Evolutionary conservation across 2,888 invertebrate genomes (phyloP).

Genomic region (Scotopteryx bipunctaria): DNA sequence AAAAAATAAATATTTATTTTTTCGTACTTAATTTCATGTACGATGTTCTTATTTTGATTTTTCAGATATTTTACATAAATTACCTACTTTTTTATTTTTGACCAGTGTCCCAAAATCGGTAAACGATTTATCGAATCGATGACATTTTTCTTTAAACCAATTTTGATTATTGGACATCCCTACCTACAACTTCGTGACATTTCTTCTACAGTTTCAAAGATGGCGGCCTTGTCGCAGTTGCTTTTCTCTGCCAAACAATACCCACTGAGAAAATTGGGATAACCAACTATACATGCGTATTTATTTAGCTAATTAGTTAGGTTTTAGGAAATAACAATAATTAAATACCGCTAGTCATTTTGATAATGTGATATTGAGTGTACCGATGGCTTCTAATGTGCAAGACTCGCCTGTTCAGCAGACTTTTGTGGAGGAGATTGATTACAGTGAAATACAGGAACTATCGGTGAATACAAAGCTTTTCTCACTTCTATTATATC

Average conservation of each 20-base stretch:
- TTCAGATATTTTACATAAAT: too few relatives aligned
- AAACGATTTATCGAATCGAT: constrained; percentile 25
- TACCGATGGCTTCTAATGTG: constrained; percentile 81
- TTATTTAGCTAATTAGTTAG: constrained; percentile 50
- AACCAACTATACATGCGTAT: constrained; percentile 63
- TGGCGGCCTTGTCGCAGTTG: constrained; percentile 82
- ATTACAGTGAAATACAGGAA: constrained; percentile 89
- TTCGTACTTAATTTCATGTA: too few relatives aligned
- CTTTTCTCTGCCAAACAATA: constrained; percentile 80
- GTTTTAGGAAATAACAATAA: constrained; percentile 47
- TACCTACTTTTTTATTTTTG: too few relatives aligned
- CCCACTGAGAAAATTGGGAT: constrained; percentile 66
- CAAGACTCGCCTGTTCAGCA: constrained; percentile 78
- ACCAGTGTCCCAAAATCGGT: constrained; percentile 13
- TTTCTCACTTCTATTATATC: constrained; percentile 14
- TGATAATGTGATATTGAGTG: constrained; percentile 81
- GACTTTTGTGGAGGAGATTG: constrained; percentile 89
- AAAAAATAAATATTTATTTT: too few relatives aligned
- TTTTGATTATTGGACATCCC: constrained; percentile 31
- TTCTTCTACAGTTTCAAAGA: constrained; percentile 74
- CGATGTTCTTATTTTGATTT: too few relatives aligned
- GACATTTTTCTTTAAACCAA: too few relatives aligned
- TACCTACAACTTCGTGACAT: constrained; percentile 44
- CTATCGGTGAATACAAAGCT: constrained; percentile 83
- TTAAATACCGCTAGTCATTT: constrained; percentile 63